phyloP scores from a whole-genome alignment of 2,888 invertebrate species.

The Plebejus anna region DNA sequence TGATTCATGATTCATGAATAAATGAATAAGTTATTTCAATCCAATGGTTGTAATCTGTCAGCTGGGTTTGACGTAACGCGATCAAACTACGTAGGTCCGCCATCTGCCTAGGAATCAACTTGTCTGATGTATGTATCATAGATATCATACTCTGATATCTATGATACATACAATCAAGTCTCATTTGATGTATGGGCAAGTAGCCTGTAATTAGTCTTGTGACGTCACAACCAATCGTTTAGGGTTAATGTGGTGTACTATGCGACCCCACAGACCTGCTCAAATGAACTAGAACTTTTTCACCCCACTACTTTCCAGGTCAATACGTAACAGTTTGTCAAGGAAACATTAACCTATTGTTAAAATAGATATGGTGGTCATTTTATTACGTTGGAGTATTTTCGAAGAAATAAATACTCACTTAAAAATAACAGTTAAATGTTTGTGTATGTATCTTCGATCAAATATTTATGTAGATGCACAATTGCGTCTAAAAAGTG shows the following conservation, averaged over 20 bases:
- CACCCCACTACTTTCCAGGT: slow-evolving; percentile 11
- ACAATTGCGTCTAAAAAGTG: too few species aligned
- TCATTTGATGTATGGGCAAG: neutral
- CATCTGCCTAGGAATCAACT: neutral
- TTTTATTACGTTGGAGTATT: too few species aligned
- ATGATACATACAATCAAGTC: too few species aligned
- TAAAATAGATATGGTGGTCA: neutral
- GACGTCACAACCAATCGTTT: neutral
- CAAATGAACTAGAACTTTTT: slow-evolving; percentile 11
- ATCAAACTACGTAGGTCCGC: too few species aligned
- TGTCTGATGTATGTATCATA: neutral
- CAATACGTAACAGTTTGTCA: neutral
- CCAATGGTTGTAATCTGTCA: too few species aligned
- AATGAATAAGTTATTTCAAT: too few species aligned
- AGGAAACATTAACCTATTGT: neutral
- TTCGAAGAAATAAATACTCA: too few species aligned
- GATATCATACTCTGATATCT: neutral
- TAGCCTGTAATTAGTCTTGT: neutral
- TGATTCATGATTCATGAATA: too few species aligned
- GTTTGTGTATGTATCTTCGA: too few species aligned
- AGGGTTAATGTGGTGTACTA: neutral
- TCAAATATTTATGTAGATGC: too few species aligned
- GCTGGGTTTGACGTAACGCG: too few species aligned
- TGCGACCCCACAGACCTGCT: neutral
- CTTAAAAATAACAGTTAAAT: too few species aligned